Evolutionary conservation across 2,797 vertebrate species (phyloP).

Genomic region (Melanotaenia boesemani): DNA sequence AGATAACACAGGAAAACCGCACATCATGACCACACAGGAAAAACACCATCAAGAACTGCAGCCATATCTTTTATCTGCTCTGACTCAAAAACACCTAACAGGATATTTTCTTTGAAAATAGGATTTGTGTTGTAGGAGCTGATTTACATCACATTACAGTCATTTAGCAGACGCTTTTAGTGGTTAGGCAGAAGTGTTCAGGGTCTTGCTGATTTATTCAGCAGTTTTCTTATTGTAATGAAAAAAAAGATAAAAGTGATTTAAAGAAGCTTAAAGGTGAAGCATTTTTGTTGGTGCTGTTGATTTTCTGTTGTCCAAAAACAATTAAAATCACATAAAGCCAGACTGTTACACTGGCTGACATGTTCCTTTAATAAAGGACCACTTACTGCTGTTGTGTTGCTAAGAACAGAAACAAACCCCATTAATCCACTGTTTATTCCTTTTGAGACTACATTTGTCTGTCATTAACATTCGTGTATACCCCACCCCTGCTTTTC

Average conservation of each 20-base stretch:
- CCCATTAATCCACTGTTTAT: background rate
- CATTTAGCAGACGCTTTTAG: too few relatives aligned
- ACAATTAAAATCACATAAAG: background rate
- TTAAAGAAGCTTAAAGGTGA: background rate
- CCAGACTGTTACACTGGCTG: background rate
- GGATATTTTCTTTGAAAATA: conserved; percentile 37
- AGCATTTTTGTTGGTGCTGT: background rate
- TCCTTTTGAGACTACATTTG: background rate
- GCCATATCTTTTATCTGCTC: background rate
- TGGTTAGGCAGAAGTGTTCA: too few relatives aligned
- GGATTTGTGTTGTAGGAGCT: background rate
- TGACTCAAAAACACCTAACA: background rate
- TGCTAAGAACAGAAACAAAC: background rate
- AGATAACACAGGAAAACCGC: conserved; percentile 38
- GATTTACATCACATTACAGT: too few relatives aligned
- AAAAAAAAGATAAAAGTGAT: background rate
- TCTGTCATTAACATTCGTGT: background rate
- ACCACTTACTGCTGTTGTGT: too few relatives aligned
- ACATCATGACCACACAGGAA: conserved; percentile 33
- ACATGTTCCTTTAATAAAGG: rapidly evolving
- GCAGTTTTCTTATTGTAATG: background rate
- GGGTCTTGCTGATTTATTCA: background rate
- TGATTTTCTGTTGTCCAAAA: background rate
- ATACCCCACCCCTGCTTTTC: background rate
- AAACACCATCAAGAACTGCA: conserved; percentile 28